Evolutionary conservation across 2,888 invertebrate species (phyloP).

Genomic region (Limnephilus lunatus): DNA sequence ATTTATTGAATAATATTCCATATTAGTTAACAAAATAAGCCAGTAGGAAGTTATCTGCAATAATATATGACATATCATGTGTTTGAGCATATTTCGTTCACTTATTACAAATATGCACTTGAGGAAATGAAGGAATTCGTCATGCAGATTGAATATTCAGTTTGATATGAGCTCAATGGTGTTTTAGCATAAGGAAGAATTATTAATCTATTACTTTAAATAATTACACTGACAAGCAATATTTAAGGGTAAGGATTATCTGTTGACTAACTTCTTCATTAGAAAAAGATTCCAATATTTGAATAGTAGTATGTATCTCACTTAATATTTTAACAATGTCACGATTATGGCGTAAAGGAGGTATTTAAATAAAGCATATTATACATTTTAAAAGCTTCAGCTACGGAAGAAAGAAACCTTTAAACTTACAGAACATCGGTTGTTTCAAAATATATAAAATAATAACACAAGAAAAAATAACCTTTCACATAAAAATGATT

Average conservation of each 20-base stretch:
- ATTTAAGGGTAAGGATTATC: constrained; percentile 30
- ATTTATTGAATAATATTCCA: constrained; percentile 64
- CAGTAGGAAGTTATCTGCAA: constrained; percentile 62
- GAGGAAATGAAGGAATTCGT: constrained; percentile 32
- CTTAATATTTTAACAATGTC: constrained; percentile 52
- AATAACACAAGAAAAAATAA: constrained; percentile 65
- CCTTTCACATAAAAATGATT: constrained; percentile 64
- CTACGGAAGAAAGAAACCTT: constrained; percentile 63
- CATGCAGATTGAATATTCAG: constrained; percentile 48
- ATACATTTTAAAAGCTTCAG: constrained; percentile 57
- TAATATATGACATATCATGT: constrained; percentile 18
- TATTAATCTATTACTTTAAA: constrained; percentile 41
- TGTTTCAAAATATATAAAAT: constrained; percentile 65
- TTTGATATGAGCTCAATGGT: constrained; percentile 52
- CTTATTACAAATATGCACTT: constrained; percentile 47
- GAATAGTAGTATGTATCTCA: constrained; percentile 30
- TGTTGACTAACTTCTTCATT: constrained; percentile 36
- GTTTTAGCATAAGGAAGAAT: constrained; percentile 42
- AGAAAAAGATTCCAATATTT: constrained; percentile 13
- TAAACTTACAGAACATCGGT: constrained; percentile 51
- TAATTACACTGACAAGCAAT: constrained; percentile 57
- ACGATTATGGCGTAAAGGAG: constrained; percentile 58
- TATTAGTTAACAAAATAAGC: constrained; percentile 65
- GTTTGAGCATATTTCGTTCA: constrained; percentile 57
- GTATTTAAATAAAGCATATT: constrained; percentile 49